phyloP scores from a whole-genome alignment of 2,888 invertebrate species.

The Periphyllus acericola region DNA sequence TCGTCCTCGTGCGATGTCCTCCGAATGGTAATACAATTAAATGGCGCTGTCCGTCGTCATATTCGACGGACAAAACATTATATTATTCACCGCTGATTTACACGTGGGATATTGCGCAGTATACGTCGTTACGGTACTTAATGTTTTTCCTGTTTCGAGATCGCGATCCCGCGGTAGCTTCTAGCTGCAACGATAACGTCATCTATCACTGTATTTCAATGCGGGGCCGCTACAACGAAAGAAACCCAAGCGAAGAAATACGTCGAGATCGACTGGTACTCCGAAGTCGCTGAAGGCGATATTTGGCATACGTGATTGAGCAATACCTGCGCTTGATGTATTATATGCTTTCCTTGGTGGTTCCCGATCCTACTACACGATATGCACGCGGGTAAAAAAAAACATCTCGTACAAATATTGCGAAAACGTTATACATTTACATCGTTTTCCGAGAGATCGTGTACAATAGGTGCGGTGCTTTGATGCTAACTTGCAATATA shows the following conservation, averaged over 20 bases:
- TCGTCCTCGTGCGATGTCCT: too few species aligned
- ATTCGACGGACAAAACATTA: too few species aligned
- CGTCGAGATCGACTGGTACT: too few species aligned
- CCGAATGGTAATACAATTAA: not conserved
- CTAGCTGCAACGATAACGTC: too few species aligned
- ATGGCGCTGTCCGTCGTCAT: not conserved
- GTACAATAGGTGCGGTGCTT: not conserved
- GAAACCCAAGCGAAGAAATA: too few species aligned
- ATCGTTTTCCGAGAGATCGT: too few species aligned
- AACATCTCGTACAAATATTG: not conserved
- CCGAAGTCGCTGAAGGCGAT: not conserved
- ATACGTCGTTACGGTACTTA: not conserved
- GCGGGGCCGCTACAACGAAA: too few species aligned
- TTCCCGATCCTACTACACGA: not conserved
- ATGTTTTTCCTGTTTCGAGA: not conserved
- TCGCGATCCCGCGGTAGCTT: not conserved
- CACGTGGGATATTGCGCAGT: too few species aligned
- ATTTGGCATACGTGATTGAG: not conserved
- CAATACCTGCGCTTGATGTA: not conserved
- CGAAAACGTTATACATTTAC: not conserved
- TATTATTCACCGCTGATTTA: too few species aligned
- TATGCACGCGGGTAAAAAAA: not conserved
- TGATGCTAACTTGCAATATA: not conserved
- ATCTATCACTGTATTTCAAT: too few species aligned
- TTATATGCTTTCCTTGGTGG: not conserved